These are phyloP conservation scores for Volucella inanis DNA, from an alignment of 2,888 invertebrate genomes.

Conservation along the genomic window DNA sequence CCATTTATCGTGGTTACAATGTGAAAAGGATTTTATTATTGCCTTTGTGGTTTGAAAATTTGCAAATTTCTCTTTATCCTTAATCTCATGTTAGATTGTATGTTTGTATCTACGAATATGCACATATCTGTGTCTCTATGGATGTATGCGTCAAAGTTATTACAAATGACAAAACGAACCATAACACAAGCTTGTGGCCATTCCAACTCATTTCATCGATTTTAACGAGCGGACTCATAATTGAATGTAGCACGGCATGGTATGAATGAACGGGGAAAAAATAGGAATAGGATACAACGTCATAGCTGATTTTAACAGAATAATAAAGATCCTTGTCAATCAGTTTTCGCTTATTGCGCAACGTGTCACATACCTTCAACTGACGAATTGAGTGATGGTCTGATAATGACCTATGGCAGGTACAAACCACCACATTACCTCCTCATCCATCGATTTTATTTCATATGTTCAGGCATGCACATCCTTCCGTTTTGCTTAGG, in stretches of 20 bases:
- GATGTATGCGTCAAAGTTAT: slow-evolving; percentile 22
- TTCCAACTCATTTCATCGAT: slow-evolving; percentile 49
- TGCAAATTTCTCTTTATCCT: slow-evolving; percentile 54
- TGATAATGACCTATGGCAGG: slow-evolving; percentile 44
- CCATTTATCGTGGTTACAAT: slow-evolving; percentile 71
- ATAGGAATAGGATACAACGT: not conserved
- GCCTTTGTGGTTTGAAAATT: slow-evolving; percentile 67
- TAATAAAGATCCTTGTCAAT: slow-evolving; percentile 60
- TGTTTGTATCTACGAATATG: no score
- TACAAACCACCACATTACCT: slow-evolving; percentile 29
- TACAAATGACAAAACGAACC: slow-evolving; percentile 52
- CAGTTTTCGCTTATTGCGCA: slow-evolving; percentile 62
- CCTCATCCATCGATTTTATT: not conserved
- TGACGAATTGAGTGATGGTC: slow-evolving; percentile 27
- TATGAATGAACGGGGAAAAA: not conserved
- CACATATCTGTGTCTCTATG: not conserved
- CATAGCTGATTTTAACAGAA: slow-evolving; percentile 2
- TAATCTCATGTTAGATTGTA: not conserved
- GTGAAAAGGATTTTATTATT: slow-evolving; percentile 73
- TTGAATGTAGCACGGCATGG: slow-evolving; percentile 23
- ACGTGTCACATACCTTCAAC: slow-evolving; percentile 56
- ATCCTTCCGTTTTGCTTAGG: not conserved
- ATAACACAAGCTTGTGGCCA: slow-evolving; percentile 58
- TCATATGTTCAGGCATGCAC: slow-evolving; percentile 31
- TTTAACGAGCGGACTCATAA: slow-evolving; percentile 45